phyloP scores from a whole-genome alignment of 2,797 vertebrate genomes.

The Eupleurogrammus muticus region DNA sequence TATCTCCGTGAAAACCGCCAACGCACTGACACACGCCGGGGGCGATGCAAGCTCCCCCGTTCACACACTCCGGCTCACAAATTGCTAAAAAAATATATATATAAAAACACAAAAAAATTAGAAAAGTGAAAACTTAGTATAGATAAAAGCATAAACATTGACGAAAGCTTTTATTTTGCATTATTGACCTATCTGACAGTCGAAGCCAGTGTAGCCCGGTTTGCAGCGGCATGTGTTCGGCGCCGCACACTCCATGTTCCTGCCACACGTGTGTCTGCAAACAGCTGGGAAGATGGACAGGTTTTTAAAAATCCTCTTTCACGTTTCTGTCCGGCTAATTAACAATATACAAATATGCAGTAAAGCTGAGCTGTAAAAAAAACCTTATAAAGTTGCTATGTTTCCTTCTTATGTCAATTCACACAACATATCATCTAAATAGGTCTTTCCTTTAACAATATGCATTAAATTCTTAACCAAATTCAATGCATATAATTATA shows the following conservation, averaged over 20 bases:
- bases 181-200: slow-evolving; percentile 75
- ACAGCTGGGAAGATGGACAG: slow-evolving; percentile 69
- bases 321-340: too few relatives aligned
- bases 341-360: too few relatives aligned
- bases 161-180: too few relatives aligned
- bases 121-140: neutral
- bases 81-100: slow-evolving; percentile 45
- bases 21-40: slow-evolving; percentile 74
- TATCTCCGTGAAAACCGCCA: slow-evolving; percentile 76
- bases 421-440: too few relatives aligned
- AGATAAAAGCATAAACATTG: neutral
- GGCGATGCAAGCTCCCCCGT: slow-evolving; percentile 60
- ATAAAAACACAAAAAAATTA: neutral
- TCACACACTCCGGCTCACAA: slow-evolving; percentile 73
- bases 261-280: slow-evolving; percentile 78
- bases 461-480: too few relatives aligned
- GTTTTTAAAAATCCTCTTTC: neutral
- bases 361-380: too few relatives aligned
- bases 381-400: too few relatives aligned
- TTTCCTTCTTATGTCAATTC: too few relatives aligned
- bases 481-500: too few relatives aligned
- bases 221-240: slow-evolving; percentile 83
- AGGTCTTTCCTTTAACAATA: too few relatives aligned
- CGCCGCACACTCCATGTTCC: slow-evolving; percentile 82
- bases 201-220: slow-evolving; percentile 72